phyloP scores from a whole-genome alignment of 2,113 vertebrate genomes.

The Muntiacus reevesi region DNA sequence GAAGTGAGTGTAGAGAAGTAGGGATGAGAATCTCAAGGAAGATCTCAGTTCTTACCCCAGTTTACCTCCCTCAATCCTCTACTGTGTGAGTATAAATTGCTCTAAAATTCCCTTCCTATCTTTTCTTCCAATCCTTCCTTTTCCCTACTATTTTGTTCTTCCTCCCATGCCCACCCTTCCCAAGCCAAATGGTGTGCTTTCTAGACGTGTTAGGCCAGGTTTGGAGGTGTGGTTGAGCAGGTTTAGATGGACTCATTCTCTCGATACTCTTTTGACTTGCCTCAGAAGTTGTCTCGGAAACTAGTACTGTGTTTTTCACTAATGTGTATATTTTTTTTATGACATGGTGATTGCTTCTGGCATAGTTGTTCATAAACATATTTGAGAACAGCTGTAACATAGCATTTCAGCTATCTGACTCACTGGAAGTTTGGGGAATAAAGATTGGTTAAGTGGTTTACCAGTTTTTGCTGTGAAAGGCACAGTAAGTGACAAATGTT shows the following conservation, averaged over 20 bases:
- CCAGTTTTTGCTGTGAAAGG: constrained; percentile 37
- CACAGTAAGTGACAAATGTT: constrained; percentile 18
- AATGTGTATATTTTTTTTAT: constrained; percentile 46
- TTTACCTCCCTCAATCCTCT: not conserved
- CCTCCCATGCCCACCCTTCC: not conserved
- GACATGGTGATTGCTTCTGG: constrained; percentile 41
- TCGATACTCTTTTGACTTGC: constrained; percentile 41
- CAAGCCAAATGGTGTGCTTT: not conserved
- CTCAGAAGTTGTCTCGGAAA: constrained; percentile 48
- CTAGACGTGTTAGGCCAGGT: not conserved
- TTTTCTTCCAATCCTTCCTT: not conserved
- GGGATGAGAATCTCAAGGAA: not conserved
- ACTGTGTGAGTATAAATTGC: not conserved
- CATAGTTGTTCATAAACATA: constrained; percentile 52
- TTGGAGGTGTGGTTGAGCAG: not conserved
- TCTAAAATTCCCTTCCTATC: not conserved
- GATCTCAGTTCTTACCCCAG: not conserved
- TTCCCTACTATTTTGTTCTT: not conserved
- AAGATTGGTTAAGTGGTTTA: constrained; percentile 43
- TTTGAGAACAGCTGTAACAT: constrained; percentile 41
- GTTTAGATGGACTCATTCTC: not conserved
- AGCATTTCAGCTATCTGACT: constrained; percentile 50
- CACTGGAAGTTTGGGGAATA: constrained; percentile 34
- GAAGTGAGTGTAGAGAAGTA: not conserved
- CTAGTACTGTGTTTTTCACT: constrained; percentile 20